Percentiles rank a stretch among this genome's conserved stretches.
phyloP scores from a whole-genome alignment of 1,140 invertebrate genomes.

The Mactra quadrangularis region DNA sequence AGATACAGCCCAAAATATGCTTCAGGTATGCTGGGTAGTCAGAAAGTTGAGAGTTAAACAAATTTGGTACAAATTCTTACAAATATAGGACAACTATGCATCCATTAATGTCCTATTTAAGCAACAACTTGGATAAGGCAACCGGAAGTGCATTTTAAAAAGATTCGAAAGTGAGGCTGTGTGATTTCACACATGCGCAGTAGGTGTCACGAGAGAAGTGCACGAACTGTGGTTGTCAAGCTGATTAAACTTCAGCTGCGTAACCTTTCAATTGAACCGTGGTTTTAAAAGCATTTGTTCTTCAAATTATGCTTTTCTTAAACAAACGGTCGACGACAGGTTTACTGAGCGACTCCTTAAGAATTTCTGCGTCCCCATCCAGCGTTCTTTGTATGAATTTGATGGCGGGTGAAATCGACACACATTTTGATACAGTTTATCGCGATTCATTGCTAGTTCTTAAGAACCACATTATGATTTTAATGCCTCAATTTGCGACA shows the following conservation, averaged over 20 bases:
- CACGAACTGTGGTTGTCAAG: not conserved
- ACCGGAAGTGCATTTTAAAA: no score
- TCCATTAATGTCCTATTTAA: no score
- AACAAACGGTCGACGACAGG: constrained; percentile 13
- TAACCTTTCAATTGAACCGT: constrained; percentile 33
- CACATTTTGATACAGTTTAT: constrained; percentile 59
- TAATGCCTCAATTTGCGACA: constrained; percentile 63
- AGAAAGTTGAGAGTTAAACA: no score
- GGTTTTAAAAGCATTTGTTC: not conserved
- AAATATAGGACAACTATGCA: no score
- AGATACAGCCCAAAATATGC: no score
- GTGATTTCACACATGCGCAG: no score
- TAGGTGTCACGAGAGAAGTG: no score
- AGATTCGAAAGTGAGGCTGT: no score
- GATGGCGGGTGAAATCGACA: constrained; percentile 51
- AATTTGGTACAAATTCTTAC: no score
- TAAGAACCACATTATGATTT: constrained; percentile 16
- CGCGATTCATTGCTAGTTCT: constrained; percentile 39
- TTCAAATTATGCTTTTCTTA: constrained; percentile 9
- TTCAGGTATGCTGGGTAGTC: no score
- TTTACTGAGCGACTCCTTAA: constrained; percentile 21
- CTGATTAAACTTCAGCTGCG: constrained; percentile 1
- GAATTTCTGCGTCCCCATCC: constrained; percentile 37
- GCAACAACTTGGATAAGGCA: no score
- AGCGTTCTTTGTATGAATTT: constrained; percentile 13